Percentiles rank a stretch among this genome's conserved stretches.
Conservation (phyloP, 2,888 invertebrate genomes). For the Dorcus parallelipipedus region DNA sequence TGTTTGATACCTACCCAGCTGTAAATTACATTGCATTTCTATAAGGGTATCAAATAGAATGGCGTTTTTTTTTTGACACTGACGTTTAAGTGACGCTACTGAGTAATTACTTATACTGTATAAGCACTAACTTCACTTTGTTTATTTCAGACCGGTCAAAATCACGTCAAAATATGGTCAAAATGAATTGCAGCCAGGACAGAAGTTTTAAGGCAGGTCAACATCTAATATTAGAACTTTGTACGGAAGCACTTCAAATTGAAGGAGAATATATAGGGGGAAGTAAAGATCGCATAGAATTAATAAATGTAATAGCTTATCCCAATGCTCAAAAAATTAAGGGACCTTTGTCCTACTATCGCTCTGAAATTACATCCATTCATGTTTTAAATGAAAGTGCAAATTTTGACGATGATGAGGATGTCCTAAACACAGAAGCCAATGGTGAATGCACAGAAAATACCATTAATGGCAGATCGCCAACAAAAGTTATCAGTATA, state of each 20-base stretch:
- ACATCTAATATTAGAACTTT: constrained; percentile 10
- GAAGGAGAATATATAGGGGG: constrained; percentile 15
- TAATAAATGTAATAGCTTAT: constrained; percentile 9
- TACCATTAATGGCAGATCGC: neutral
- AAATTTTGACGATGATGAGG: neutral
- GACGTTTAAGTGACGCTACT: too few species aligned
- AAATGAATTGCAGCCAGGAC: constrained; percentile 2
- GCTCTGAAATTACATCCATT: constrained; percentile 12
- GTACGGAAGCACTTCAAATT: constrained; percentile 1
- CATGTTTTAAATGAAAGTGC: constrained; percentile 5
- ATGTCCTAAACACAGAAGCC: neutral
- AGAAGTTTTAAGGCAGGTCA: constrained; percentile 6
- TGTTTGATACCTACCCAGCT: too few species aligned
- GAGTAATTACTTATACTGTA: too few species aligned
- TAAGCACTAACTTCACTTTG: too few species aligned
- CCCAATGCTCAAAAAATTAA: constrained; percentile 1
- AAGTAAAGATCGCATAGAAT: constrained; percentile 4
- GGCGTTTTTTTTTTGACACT: too few species aligned
- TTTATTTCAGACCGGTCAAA: too few species aligned
- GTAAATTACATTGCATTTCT: too few species aligned
- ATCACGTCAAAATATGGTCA: neutral
- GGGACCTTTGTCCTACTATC: constrained; percentile 9
- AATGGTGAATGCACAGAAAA: neutral
- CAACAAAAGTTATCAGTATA: constrained; percentile 11
- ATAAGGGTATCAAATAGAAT: too few species aligned